Percentiles rank a stretch among this genome's conserved stretches.
Evolutionary conservation across 2,113 vertebrate species (phyloP).

Genomic region (Haliaeetus leucogaster): DNA sequence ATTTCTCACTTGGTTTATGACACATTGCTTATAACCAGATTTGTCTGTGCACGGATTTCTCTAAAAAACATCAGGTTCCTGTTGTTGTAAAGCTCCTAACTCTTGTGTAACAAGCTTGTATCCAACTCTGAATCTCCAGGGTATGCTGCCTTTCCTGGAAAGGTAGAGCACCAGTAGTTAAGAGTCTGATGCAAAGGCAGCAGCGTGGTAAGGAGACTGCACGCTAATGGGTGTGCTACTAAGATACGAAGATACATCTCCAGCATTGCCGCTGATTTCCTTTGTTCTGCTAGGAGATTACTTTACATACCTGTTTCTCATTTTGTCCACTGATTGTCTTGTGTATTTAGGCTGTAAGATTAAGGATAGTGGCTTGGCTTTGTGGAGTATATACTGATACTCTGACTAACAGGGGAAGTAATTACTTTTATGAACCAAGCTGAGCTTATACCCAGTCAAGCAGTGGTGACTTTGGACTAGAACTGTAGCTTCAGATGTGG

Average conservation of each 20-base stretch:
- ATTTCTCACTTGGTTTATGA: background rate
- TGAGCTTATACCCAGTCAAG: background rate
- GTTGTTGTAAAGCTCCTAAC: background rate
- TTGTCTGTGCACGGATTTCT: background rate
- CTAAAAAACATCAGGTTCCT: background rate
- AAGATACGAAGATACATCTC: background rate
- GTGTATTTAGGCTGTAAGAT: background rate
- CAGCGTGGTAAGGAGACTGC: too few relatives aligned
- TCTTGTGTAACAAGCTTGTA: background rate
- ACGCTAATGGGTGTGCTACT: accelerated
- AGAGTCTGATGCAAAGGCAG: background rate
- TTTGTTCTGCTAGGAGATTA: background rate
- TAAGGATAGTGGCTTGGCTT: background rate
- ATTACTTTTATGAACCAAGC: background rate
- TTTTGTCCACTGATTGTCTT: background rate
- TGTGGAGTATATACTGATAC: background rate
- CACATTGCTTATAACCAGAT: background rate
- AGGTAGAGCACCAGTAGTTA: background rate
- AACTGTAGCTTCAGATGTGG: background rate
- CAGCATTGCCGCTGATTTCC: background rate
- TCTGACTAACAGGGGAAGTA: background rate
- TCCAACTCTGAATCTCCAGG: accelerated
- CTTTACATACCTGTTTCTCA: background rate
- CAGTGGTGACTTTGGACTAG: background rate
- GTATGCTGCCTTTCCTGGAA: background rate